Evolutionary conservation across 1,140 invertebrate species (phyloP).

Genomic region (Ostrea edulis): DNA sequence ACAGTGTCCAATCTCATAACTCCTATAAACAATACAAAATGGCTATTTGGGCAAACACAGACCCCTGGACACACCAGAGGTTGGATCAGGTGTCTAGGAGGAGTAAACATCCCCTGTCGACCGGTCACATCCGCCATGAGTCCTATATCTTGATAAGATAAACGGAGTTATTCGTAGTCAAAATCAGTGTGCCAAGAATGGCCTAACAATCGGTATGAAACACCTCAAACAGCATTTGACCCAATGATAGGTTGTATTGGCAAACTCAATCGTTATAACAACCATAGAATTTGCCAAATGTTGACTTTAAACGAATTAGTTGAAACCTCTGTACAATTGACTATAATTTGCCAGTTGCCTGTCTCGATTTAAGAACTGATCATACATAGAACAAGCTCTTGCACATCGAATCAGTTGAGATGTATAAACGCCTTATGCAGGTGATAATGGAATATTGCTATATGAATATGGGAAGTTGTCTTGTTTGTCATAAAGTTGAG

Average conservation of each 20-base stretch:
- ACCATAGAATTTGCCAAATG: not conserved
- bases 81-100: too few species aligned
- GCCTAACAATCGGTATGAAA: too few species aligned
- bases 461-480: not conserved
- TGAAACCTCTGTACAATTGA: not conserved
- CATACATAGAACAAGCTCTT: not conserved
- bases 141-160: too few species aligned
- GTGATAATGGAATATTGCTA: not conserved
- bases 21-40: too few species aligned
- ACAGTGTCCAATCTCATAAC: too few species aligned
- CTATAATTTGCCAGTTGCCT: not conserved
- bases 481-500: not conserved
- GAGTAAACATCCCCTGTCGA: too few species aligned
- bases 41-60: too few species aligned
- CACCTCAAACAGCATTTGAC: not conserved
- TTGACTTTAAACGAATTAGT: not conserved
- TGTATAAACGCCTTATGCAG: not conserved
- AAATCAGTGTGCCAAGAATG: too few species aligned
- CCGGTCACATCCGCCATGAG: too few species aligned
- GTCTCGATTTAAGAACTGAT: not conserved
- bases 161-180: too few species aligned
- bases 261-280: not conserved
- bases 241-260: not conserved
- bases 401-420: not conserved
- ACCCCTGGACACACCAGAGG: too few species aligned